Conservation (phyloP, 2,888 invertebrate species). For the Pecten maximus region DNA sequence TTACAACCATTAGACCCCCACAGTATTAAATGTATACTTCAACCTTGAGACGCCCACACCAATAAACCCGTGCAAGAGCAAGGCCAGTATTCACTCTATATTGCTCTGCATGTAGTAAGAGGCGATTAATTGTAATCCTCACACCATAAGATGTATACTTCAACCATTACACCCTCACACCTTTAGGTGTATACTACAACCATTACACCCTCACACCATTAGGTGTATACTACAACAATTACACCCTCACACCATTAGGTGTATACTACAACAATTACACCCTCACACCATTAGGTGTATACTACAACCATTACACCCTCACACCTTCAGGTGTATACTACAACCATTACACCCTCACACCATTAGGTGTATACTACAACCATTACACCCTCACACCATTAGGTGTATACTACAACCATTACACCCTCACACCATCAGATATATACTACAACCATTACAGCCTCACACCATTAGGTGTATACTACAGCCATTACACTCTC, state of each 20-base stretch:
- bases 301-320: not conserved
- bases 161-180: not conserved
- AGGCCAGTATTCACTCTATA: no score
- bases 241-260: not conserved
- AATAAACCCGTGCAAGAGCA: no score
- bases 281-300: not conserved
- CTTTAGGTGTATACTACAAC: not conserved
- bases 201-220: not conserved
- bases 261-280: not conserved
- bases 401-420: not conserved
- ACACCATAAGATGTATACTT: not conserved
- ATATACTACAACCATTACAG: not conserved
- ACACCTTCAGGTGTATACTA: not conserved
- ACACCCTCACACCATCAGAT: not conserved
- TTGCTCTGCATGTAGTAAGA: no score
- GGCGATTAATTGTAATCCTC: no score
- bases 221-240: not conserved
- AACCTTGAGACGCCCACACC: not conserved
- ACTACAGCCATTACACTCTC: not conserved
- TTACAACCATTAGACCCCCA: not conserved
- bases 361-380: not conserved
- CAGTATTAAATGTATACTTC: not conserved
- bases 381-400: not conserved
- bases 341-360: not conserved
- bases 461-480: not conserved